Evolutionary conservation across 2,888 invertebrate species (phyloP), one percentile per base, ranked within the genome.

Genomic region (Dorcus hopei): DNA sequence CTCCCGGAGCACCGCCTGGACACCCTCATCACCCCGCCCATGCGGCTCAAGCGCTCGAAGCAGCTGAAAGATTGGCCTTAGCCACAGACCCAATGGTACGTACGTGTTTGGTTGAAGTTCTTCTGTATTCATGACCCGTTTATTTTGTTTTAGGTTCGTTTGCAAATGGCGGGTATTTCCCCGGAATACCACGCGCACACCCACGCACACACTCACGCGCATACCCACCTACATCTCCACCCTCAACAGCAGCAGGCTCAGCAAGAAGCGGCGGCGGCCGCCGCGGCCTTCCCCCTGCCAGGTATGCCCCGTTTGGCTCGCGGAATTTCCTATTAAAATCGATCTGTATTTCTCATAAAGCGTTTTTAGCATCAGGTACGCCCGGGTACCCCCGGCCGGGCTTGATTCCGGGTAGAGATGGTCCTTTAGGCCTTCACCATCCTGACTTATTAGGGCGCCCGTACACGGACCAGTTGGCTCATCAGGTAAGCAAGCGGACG

Each of bases 151-250:
- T 70, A 79, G 78, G 78, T 87, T 66, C 90, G 95, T 70, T 81
- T 95, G 76, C 95, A 95, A 84, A 93, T 95, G 93, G 93, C 93
- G 70, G 93, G 93, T 76, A 89, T 91, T 72, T 89, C 86, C 70
- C 90, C 90, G 51, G 93, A 93, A 82, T 93, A 91, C 82, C 94
- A 94, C 81, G 92, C 93, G 74, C 94, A 95, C 82, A 92, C 93
- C 69, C 94, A 94, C 80, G 92, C 93, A 71, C 93, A 93, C 81
- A 91, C 92, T 68, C 93, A 93, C 79, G 91, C 94, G 74, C 94
- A 95, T 82, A 91, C 93, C 72, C 92, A 92, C 82, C 88, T 91
- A 69, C 92, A 92, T 81, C 85, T 91, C 69, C 91, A 91, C 82
- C 83, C 88, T 68, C 89, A 85, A 77, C 89, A 89, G 73, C 89